Evolutionary conservation across 2,797 vertebrate genomes (phyloP).

Genomic region (Garrulus glandarius): DNA sequence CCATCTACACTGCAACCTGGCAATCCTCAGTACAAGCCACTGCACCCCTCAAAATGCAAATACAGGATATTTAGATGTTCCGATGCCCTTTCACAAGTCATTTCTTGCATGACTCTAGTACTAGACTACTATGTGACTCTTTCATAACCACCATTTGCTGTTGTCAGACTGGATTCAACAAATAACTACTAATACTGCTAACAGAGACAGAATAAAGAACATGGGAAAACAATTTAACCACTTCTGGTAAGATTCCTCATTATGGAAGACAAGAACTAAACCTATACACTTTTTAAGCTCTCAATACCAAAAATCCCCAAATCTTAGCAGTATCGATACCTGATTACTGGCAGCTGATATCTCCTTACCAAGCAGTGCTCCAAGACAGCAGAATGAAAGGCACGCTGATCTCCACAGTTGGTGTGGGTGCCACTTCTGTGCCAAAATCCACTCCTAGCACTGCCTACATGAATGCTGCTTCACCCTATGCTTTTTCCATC

Average conservation of each 20-base stretch:
- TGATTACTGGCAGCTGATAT: background rate
- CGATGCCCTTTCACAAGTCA: background rate
- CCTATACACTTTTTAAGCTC: background rate
- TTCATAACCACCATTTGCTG: background rate
- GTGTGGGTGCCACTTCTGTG: background rate
- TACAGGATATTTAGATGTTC: background rate
- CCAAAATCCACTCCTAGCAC: background rate
- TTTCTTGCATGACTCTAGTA: background rate
- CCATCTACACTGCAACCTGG: background rate
- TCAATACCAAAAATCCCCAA: background rate
- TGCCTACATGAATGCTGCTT: slow-evolving; percentile 36
- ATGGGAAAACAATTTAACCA: background rate
- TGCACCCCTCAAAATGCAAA: background rate
- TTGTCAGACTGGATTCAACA: background rate
- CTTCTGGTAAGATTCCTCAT: background rate
- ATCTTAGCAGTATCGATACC: background rate
- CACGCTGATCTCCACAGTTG: background rate
- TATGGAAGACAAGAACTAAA: background rate
- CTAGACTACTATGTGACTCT: background rate
- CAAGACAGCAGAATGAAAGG: background rate
- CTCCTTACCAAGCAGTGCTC: background rate
- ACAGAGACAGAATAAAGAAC: background rate
- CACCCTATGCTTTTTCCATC: slow-evolving; percentile 9
- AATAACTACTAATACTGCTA: background rate
- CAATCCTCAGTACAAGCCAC: background rate